These are phyloP conservation scores for Sylvia atricapilla DNA, from an alignment of 2,113 vertebrate genomes.

Conservation along the genomic window DNA sequence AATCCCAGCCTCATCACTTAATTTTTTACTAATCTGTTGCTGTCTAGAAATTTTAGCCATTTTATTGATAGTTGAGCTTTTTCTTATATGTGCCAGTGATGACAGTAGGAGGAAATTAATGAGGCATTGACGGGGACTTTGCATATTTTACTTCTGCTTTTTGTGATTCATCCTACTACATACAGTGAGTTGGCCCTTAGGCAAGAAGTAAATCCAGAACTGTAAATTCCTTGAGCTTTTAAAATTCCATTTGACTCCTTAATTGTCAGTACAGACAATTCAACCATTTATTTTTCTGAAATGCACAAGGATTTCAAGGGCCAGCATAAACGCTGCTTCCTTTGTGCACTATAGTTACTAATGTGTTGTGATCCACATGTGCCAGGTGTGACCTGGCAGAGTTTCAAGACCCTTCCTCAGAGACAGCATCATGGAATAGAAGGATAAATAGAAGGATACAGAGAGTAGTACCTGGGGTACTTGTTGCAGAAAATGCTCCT, in stretches of 20 bases:
- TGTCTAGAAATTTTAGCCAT: not conserved
- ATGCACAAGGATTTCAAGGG: not conserved
- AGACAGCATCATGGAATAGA: not conserved
- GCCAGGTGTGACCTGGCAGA: not conserved
- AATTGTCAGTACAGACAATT: not conserved
- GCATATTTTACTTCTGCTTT: not conserved
- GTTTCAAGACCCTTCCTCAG: not conserved
- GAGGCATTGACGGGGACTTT: accelerated
- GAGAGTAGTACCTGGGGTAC: not conserved
- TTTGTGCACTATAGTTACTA: not conserved
- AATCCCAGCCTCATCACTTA: not conserved
- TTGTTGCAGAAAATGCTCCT: not conserved
- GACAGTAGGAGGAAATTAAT: not conserved
- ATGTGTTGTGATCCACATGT: not conserved
- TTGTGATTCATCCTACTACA: not conserved
- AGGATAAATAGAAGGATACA: not conserved
- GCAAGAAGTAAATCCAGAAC: not conserved
- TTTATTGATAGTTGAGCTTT: not conserved
- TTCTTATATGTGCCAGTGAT: not conserved
- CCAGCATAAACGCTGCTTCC: not conserved
- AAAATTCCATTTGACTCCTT: not conserved
- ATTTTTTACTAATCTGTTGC: not conserved
- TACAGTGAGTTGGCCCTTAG: not conserved
- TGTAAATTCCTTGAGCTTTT: not conserved
- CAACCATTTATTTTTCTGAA: not conserved